phyloP scores from a whole-genome alignment of 30 jellyfish, hydroid and myxozoan species.

The Sanderia malayensis region DNA sequence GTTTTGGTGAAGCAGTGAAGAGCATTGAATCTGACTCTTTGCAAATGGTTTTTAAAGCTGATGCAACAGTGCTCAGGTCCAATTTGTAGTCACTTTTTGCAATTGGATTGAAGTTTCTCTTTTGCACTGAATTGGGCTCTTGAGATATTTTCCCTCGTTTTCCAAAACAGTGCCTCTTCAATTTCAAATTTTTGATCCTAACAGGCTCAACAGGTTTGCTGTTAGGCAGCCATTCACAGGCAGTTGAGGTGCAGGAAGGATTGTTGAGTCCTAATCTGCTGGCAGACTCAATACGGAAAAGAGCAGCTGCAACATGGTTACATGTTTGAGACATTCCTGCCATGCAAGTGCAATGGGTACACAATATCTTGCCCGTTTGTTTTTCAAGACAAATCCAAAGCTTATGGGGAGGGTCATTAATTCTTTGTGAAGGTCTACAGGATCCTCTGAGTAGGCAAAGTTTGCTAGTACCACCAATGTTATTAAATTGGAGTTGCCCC shows the following conservation, averaged over 20 bases:
- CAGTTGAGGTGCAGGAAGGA: neutral
- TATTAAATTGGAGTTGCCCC: neutral
- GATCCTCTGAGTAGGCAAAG: no score
- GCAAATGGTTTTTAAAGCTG: neutral
- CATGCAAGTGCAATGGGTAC: neutral
- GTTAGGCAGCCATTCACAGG: neutral
- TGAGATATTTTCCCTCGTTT: neutral
- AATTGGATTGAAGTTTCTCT: neutral
- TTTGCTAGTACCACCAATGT: neutral
- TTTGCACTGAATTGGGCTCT: neutral
- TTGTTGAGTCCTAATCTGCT: neutral
- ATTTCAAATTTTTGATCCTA: neutral
- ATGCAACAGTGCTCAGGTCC: neutral
- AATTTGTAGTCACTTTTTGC: neutral
- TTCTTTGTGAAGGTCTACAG: neutral
- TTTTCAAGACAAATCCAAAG: neutral
- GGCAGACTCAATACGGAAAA: neutral
- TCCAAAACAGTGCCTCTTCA: neutral
- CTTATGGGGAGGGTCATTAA: neutral
- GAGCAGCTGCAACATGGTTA: neutral
- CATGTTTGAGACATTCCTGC: neutral
- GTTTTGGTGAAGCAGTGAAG: neutral
- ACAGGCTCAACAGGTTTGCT: neutral
- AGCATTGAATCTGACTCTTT: neutral
- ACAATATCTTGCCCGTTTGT: neutral